phyloP scores from a whole-genome alignment of 2,113 vertebrate species.

The Malurus elegans region DNA sequence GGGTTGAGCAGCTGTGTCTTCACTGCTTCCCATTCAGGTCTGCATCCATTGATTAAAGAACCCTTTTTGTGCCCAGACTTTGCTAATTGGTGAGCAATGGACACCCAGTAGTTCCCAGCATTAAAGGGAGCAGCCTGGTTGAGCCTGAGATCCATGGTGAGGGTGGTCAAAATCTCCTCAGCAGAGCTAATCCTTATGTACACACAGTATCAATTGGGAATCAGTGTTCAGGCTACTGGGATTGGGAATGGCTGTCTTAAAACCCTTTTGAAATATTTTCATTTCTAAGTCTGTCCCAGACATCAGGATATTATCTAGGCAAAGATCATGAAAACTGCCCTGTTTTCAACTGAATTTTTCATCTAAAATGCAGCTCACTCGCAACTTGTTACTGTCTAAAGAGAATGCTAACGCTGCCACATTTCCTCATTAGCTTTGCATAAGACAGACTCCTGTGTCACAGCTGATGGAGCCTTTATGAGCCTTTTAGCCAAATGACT shows the following conservation, averaged over 20 bases:
- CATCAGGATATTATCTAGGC: constrained; percentile 16
- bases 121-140: not conserved
- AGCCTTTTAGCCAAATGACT: constrained; percentile 81
- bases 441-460: constrained; percentile 75
- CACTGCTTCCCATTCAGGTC: not conserved
- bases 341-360: constrained; percentile 57
- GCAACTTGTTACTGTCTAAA: constrained; percentile 71
- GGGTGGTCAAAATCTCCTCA: not conserved
- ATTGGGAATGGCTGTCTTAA: not conserved
- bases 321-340: constrained; percentile 3
- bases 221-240: not conserved
- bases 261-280: not conserved
- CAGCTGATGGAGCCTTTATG: constrained; percentile 77
- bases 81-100: not conserved
- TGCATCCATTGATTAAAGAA: not conserved
- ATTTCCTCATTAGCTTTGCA: constrained; percentile 78
- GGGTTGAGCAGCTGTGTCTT: not conserved
- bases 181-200: not conserved
- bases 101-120: not conserved
- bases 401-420: constrained; percentile 67
- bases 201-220: not conserved
- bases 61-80: not conserved
- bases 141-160: not conserved
- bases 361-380: constrained; percentile 67
- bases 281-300: constrained; percentile 41